Evolutionary conservation across 2,888 invertebrate species (phyloP).

Genomic region (Sphinx pinastri): DNA sequence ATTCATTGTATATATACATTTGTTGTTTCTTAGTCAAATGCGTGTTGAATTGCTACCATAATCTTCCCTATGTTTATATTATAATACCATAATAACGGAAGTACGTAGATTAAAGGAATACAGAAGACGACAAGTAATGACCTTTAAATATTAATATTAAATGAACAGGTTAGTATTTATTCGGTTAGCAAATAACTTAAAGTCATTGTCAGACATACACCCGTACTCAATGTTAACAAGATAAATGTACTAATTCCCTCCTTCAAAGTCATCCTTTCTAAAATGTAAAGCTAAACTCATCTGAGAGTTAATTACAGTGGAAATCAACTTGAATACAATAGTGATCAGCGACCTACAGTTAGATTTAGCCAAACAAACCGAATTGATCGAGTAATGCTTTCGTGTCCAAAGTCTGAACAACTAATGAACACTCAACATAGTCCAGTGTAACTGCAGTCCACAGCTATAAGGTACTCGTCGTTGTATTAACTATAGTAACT

Average conservation of each 20-base stretch:
- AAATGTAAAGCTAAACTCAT: slow-evolving; percentile 1
- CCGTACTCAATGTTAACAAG: not conserved
- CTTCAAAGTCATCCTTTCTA: slow-evolving; percentile 1
- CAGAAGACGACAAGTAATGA: too few species aligned
- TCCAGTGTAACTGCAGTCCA: slow-evolving; percentile 45
- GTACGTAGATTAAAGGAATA: too few species aligned
- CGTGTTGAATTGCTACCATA: too few species aligned
- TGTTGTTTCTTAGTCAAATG: too few species aligned
- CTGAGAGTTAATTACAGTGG: slow-evolving; percentile 1
- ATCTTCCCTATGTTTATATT: too few species aligned
- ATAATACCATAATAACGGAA: too few species aligned
- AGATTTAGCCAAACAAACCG: slow-evolving; percentile 38
- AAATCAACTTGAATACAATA: not conserved
- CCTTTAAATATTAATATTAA: too few species aligned
- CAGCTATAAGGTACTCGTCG: slow-evolving; percentile 30
- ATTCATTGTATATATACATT: too few species aligned
- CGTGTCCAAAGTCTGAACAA: slow-evolving; percentile 44
- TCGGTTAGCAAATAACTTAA: not conserved
- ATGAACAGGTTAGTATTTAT: too few species aligned
- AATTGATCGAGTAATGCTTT: slow-evolving; percentile 33
- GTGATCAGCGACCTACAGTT: slow-evolving; percentile 29
- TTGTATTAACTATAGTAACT: not conserved
- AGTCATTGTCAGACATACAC: not conserved
- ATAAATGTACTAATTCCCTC: not conserved
- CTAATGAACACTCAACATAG: slow-evolving; percentile 51